Evolutionary conservation across 2,888 invertebrate genomes (phyloP).

Genomic region (Scotopteryx bipunctaria): DNA sequence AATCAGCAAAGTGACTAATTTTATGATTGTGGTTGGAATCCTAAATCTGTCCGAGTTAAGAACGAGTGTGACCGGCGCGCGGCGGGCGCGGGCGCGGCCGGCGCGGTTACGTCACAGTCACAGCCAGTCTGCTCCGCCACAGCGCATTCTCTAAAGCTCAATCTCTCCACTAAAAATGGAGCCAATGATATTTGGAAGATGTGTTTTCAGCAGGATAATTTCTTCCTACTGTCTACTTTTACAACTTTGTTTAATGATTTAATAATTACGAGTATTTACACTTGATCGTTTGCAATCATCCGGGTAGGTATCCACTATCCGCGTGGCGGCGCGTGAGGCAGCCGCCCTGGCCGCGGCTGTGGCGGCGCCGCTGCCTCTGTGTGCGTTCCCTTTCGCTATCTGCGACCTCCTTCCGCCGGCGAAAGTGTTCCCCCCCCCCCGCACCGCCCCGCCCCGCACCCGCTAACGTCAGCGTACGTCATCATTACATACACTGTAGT

Average conservation of each 20-base stretch:
- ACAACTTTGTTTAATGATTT: no score
- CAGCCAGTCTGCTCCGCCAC: background rate
- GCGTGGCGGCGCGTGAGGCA: no score
- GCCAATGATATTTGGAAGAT: no score
- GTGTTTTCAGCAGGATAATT: no score
- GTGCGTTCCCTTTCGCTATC: conserved; percentile 55
- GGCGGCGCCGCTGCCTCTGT: conserved; percentile 18
- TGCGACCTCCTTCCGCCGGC: conserved; percentile 53
- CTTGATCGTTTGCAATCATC: no score
- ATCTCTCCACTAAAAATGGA: no score
- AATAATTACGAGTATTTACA: no score
- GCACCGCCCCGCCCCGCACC: background rate
- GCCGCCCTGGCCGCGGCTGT: background rate
- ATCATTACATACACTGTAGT: background rate
- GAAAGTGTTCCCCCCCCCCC: conserved; percentile 45
- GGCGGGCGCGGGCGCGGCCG: background rate
- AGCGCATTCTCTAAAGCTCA: no score
- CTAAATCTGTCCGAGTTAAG: conserved; percentile 5
- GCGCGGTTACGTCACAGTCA: conserved; percentile 22
- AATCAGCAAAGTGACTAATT: background rate
- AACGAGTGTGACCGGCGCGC: conserved; percentile 14
- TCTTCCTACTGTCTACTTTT: no score
- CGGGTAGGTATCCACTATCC: no score
- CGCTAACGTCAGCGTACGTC: conserved; percentile 19
- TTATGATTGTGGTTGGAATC: background rate